Conservation (phyloP, 2,888 invertebrate genomes). For the Lampropteryx suffumata region DNA sequence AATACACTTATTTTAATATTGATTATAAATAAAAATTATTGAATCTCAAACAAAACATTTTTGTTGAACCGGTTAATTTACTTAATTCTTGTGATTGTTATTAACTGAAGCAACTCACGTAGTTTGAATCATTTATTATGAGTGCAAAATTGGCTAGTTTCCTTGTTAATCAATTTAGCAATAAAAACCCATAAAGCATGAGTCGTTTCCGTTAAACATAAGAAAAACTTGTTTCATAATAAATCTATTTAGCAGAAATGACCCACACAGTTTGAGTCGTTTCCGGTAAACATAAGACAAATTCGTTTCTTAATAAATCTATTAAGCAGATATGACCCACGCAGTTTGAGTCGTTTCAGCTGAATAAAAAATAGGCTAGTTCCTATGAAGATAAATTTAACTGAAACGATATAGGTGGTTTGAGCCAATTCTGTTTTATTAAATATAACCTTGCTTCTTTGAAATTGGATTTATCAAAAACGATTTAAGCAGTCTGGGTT, state of each 20-base stretch:
- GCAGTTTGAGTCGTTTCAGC: conserved; percentile 1
- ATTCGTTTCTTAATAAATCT: not conserved
- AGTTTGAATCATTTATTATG: not conserved
- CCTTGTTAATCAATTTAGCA: not conserved
- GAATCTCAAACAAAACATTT: not conserved
- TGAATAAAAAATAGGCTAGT: not conserved
- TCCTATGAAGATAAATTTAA: not conserved
- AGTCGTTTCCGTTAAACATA: not conserved
- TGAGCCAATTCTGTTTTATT: not conserved
- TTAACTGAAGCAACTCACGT: not conserved
- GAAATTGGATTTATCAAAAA: too few relatives aligned
- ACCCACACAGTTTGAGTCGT: not conserved
- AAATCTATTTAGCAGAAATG: not conserved
- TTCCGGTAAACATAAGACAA: not conserved
- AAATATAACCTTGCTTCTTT: not conserved
- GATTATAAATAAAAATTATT: too few relatives aligned
- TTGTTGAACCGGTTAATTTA: not conserved
- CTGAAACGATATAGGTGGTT: not conserved
- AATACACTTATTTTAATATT: too few relatives aligned
- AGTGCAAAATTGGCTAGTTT: conserved; percentile 1
- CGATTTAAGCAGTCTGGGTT: too few relatives aligned
- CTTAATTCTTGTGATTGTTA: not conserved
- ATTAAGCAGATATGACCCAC: not conserved
- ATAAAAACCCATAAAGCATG: not conserved
- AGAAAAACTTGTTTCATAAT: not conserved